Conservation (phyloP, 1,140 invertebrate genomes). For the Leptopilina boulardi region DNA sequence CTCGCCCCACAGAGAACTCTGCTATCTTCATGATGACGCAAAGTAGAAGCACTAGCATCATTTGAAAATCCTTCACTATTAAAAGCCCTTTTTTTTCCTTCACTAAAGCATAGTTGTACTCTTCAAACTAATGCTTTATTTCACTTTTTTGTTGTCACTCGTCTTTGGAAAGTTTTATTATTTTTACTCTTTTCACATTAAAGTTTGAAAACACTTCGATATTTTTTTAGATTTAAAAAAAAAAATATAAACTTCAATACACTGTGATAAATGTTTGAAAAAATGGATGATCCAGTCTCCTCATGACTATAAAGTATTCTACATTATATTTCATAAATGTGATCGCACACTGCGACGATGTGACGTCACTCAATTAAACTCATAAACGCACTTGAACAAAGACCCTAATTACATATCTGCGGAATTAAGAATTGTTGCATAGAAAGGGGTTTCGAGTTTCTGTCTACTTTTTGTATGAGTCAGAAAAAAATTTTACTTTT, state of each 20-base stretch:
- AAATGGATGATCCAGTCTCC: constrained; percentile 5
- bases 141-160: background rate
- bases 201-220: background rate
- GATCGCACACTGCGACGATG: background rate
- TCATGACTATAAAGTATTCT: background rate
- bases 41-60: constrained; percentile 74
- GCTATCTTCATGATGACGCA: constrained; percentile 76
- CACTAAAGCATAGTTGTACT: constrained; percentile 50
- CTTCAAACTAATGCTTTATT: background rate
- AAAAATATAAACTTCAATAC: background rate
- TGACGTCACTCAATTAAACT: constrained; percentile 31
- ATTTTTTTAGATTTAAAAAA: background rate
- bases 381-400: constrained; percentile 20
- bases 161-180: background rate
- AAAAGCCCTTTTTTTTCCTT: constrained; percentile 26
- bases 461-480: background rate
- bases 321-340: background rate
- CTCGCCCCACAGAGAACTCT: constrained; percentile 70
- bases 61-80: constrained; percentile 54
- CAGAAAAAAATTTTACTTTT: background rate
- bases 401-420: constrained; percentile 26
- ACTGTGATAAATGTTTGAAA: background rate
- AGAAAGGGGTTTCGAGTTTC: background rate
- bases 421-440: background rate
- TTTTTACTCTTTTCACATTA: background rate